Evolutionary conservation across 2,888 invertebrate species (phyloP).

Genomic region (Erebia epiphron): DNA sequence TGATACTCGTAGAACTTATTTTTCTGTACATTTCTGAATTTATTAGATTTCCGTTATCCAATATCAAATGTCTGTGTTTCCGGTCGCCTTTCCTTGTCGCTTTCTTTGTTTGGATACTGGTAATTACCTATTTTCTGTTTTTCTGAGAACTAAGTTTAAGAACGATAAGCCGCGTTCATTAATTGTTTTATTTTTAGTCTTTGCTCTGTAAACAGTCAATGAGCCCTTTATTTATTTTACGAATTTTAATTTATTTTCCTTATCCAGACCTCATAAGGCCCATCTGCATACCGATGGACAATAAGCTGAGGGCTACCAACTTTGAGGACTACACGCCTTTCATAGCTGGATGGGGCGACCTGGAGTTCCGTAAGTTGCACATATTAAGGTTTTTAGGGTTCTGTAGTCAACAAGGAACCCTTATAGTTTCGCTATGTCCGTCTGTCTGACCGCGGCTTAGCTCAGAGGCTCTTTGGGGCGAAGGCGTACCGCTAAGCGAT

Average conservation of each 20-base stretch:
- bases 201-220: too few relatives aligned
- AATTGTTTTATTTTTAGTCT: too few relatives aligned
- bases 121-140: not conserved
- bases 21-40: not conserved
- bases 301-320: slow-evolving; percentile 75
- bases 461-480: too few relatives aligned
- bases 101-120: not conserved
- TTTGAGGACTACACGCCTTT: slow-evolving; percentile 85
- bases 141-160: not conserved
- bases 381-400: too few relatives aligned
- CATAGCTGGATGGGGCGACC: slow-evolving; percentile 93
- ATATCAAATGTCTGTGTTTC: not conserved
- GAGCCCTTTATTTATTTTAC: not conserved
- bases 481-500: too few relatives aligned
- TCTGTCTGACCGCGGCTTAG: too few relatives aligned
- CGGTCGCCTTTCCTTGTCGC: not conserved
- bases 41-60: slow-evolving; percentile 2
- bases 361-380: slow-evolving; percentile 85
- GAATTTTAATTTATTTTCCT: too few relatives aligned
- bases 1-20: not conserved
- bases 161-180: too few relatives aligned
- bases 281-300: slow-evolving; percentile 88
- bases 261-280: slow-evolving; percentile 86
- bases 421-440: too few relatives aligned
- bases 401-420: too few relatives aligned